Base-by-base conservation (phyloP, 2,888 invertebrate species). In the Tipula unca region DNA sequence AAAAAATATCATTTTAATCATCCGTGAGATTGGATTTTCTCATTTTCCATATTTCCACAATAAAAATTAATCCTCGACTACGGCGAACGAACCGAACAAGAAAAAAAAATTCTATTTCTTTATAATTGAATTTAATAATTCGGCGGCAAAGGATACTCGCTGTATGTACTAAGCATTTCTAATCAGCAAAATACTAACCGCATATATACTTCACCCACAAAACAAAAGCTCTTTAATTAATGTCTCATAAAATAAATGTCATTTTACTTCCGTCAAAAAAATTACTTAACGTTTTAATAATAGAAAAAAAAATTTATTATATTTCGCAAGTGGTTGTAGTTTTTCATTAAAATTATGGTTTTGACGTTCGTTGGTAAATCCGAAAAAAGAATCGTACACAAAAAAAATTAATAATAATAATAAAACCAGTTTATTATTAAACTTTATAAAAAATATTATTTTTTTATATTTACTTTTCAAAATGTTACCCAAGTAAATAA, bases 1-100 rank as follows among this genome's bases (percentile, higher is more conserved):
- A 69, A 69, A 69, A 69, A 69, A n/a, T 69, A 69, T 69, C 20
- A 69, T 69, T 69, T 69, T 69, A 69, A 69, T 69, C 69, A 69
- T 69, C 69, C 69, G 69, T 69, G 69, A 25, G 69, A 69, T 69
- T 69, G 20, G 48, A 25, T 69, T 69, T 69, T 25, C 10, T 10
- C 10, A 20, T 69, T 69, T 69, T 25, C 69, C 69, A 69, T 25
- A 69, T 69, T 69, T 69, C 69, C 8, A 69, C 69, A 69, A 69
- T 69, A 69, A 69, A 69, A 69, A 25, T 69, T 69, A 69, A 69
- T 69, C 69, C 25, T 25, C 25, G 3, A 10, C 20, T 69, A 69
- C 17, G n/a, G 17, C 17, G 69, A 69, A 25, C 69, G 25, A 1
- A 69, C 25, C 69, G 3, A 25, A 69, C n/a, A 13, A 39, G 2